Evolutionary conservation across 2,797 vertebrate genomes (phyloP).

Genomic region (Notoglanidium macrostoma): DNA sequence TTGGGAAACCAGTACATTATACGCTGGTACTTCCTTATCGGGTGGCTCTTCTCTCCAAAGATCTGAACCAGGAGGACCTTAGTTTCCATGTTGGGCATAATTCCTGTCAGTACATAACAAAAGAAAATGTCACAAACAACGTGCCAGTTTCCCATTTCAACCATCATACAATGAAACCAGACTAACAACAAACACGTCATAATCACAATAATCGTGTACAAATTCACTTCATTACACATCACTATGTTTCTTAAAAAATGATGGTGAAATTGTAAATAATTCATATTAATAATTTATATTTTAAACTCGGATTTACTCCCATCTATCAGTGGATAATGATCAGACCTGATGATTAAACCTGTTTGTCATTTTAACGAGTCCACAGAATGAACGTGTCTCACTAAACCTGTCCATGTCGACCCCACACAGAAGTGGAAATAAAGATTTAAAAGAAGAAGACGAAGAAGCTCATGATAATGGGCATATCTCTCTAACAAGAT

Average conservation of each 20-base stretch:
- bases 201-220: background rate
- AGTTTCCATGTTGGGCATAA: conserved; percentile 83
- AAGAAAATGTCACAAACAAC: background rate
- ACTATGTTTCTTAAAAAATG: background rate
- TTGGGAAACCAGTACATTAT: conserved; percentile 87
- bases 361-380: background rate
- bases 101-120: conserved; percentile 68
- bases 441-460: too few relatives aligned
- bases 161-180: background rate
- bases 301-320: background rate
- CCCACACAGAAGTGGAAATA: too few relatives aligned
- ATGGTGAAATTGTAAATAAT: background rate
- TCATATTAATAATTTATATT: background rate
- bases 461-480: too few relatives aligned
- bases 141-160: too few relatives aligned
- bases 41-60: conserved; percentile 83
- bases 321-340: background rate
- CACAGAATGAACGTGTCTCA: background rate
- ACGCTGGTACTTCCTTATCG: conserved; percentile 83
- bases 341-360: background rate
- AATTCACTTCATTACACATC: background rate
- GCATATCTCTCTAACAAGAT: background rate
- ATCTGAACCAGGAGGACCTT: conserved; percentile 83
- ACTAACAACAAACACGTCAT: background rate
- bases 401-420: too few relatives aligned